Evolutionary conservation across 2,113 vertebrate genomes (phyloP).

Genomic region (Tichodroma muraria): DNA sequence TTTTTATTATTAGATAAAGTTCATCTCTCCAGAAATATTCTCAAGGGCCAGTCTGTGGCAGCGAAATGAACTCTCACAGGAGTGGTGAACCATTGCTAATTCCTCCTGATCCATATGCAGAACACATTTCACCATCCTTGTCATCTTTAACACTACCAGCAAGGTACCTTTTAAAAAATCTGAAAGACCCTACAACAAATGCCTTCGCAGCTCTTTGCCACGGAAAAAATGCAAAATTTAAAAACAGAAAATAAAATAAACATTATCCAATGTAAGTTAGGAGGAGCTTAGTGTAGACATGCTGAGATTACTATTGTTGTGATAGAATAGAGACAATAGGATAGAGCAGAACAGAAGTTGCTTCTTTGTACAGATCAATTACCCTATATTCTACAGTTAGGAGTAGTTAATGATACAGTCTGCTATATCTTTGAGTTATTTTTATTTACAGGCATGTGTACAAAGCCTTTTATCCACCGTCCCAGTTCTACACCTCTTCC

Average conservation of each 20-base stretch:
- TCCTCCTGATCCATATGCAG: background rate
- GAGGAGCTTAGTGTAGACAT: background rate
- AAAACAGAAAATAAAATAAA: background rate
- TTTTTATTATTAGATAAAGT: constrained; percentile 52
- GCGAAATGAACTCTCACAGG: background rate
- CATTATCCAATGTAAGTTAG: background rate
- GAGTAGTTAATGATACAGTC: background rate
- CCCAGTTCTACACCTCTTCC: background rate
- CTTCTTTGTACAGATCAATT: background rate
- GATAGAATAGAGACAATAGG: background rate
- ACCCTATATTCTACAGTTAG: background rate
- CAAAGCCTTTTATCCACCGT: background rate
- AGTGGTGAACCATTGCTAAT: constrained; percentile 17
- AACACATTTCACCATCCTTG: background rate
- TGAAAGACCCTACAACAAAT: background rate
- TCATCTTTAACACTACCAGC: background rate
- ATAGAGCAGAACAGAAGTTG: background rate
- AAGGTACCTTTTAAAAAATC: background rate
- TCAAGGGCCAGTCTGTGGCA: constrained; percentile 10
- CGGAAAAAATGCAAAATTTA: background rate
- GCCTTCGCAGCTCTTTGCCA: background rate
- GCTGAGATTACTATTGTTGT: background rate
- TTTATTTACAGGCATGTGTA: background rate
- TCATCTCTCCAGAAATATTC: constrained; percentile 40
- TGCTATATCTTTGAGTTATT: background rate